Percentiles rank a stretch among this genome's conserved stretches.
phyloP scores from a whole-genome alignment of 2,113 vertebrate species.

The Sebastes fasciatus region DNA sequence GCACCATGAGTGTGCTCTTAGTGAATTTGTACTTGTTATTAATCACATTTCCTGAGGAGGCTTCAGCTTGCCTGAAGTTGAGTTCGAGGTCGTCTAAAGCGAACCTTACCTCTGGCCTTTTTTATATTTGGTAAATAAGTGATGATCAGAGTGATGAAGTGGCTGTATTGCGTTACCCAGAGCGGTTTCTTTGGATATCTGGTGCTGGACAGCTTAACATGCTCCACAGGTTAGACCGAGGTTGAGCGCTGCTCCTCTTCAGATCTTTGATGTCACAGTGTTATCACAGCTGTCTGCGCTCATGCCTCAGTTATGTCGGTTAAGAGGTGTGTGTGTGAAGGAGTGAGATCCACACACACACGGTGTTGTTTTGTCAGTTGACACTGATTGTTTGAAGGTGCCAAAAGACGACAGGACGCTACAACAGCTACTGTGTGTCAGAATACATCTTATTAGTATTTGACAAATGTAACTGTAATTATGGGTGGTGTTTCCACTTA shows the following conservation, averaged over 20 bases:
- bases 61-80: not conserved
- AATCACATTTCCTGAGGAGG: not conserved
- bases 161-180: not conserved
- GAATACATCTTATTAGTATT: not conserved
- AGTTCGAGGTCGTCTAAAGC: not conserved
- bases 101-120: not conserved
- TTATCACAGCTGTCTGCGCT: conserved; percentile 80
- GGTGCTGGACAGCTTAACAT: conserved; percentile 25
- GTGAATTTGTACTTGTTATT: not conserved
- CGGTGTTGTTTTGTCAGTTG: conserved; percentile 75
- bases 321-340: conserved; percentile 42
- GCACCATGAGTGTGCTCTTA: not conserved
- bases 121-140: not conserved
- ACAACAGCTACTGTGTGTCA: conserved; percentile 50
- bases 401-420: conserved; percentile 35
- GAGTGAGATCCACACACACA: conserved; percentile 21
- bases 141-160: not conserved
- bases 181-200: conserved; percentile 1
- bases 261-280: conserved; percentile 69
- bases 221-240: conserved; percentile 58
- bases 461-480: not conserved
- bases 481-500: not conserved
- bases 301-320: conserved; percentile 63
- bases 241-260: conserved; percentile 49
- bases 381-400: conserved; percentile 68